Conservation (phyloP, 2,797 vertebrate species). For the Fistularia commersonii region DNA sequence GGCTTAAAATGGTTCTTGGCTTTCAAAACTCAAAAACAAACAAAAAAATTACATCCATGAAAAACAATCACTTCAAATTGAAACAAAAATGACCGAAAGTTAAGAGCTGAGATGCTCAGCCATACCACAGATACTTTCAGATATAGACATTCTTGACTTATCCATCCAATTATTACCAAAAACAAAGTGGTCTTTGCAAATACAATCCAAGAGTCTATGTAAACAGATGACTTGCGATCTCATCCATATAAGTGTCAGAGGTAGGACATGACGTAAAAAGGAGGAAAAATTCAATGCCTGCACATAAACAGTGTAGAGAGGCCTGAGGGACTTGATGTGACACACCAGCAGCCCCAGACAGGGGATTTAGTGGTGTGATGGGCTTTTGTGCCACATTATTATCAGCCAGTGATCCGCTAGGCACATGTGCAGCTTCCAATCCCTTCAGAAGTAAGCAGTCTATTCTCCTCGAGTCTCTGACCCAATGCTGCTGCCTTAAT, state of each 20-base stretch:
- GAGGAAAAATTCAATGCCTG: constrained; percentile 43
- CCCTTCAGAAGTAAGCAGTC: constrained; percentile 53
- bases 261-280: constrained; percentile 49
- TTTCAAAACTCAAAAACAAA: too few relatives aligned
- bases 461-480: constrained; percentile 52
- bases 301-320: constrained; percentile 36
- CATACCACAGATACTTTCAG: background rate
- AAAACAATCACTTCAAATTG: background rate
- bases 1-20: too few relatives aligned
- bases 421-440: constrained; percentile 56
- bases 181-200: too few relatives aligned
- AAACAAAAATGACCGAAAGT: background rate
- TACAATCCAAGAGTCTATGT: too few relatives aligned
- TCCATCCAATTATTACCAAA: background rate
- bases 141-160: background rate
- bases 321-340: constrained; percentile 61
- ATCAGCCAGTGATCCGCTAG: constrained; percentile 64
- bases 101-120: background rate
- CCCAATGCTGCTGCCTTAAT: constrained; percentile 42
- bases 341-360: constrained; percentile 54
- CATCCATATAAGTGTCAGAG: constrained; percentile 52
- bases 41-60: too few relatives aligned
- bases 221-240: constrained; percentile 24
- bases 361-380: constrained; percentile 60
- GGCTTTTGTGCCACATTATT: constrained; percentile 68